A percentile compares a stretch with the other conserved stretches of the same genome.
Conservation (phyloP, 2,797 vertebrate genomes). For the Podargus strigoides region DNA sequence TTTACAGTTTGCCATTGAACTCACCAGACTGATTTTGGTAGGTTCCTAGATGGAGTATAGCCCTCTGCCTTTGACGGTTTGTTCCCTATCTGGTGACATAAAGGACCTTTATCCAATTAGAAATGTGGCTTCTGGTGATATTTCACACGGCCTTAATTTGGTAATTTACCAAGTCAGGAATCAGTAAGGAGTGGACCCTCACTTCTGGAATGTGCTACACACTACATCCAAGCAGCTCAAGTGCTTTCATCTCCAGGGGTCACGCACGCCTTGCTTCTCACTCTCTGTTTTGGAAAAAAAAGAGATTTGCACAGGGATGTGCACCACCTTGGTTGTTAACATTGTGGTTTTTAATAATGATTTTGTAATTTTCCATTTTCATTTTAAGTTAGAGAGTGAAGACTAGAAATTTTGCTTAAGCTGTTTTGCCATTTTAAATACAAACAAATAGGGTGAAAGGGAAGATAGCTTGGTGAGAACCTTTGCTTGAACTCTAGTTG, state of each 20-base stretch:
- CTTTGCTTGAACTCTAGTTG: not conserved
- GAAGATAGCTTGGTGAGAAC: not conserved
- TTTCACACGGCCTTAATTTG: not conserved
- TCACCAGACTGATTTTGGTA: not conserved
- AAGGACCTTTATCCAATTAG: not conserved
- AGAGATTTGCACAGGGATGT: not conserved
- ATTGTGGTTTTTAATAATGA: not conserved
- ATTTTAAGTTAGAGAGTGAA: not conserved
- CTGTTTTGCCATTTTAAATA: not conserved
- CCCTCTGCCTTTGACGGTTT: not conserved
- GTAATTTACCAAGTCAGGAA: not conserved
- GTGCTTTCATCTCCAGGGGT: not conserved
- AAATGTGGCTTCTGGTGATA: not conserved
- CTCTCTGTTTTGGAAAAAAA: not conserved
- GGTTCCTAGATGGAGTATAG: not conserved
- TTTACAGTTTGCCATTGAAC: not conserved
- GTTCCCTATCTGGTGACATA: not conserved
- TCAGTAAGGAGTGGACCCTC: not conserved
- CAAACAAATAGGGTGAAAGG: not conserved
- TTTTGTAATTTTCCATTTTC: not conserved
- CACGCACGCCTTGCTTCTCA: not conserved
- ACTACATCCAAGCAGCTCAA: not conserved
- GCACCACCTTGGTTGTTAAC: not conserved
- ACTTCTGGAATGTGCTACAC: not conserved
- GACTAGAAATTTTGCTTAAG: not conserved